phyloP scores from a whole-genome alignment of 2,113 vertebrate genomes.

The Embiotoca jacksoni region DNA sequence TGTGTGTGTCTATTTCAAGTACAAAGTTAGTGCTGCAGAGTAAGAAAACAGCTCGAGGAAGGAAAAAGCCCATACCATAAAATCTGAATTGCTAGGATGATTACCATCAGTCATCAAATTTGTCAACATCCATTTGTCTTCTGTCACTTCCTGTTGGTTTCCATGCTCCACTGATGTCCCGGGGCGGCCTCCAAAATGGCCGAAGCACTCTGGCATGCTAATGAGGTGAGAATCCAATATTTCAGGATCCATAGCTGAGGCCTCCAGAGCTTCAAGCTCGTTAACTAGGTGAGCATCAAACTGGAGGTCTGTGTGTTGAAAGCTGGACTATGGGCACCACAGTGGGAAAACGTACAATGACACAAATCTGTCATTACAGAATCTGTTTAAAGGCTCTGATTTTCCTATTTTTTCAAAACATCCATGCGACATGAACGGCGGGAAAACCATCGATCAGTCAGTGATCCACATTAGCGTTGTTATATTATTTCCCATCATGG shows the following conservation, averaged over 20 bases:
- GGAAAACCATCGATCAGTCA: no score
- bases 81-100: slow-evolving; percentile 29
- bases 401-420: no score
- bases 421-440: no score
- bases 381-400: no score
- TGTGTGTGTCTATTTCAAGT: background rate
- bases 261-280: slow-evolving; percentile 17
- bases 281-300: slow-evolving; percentile 33
- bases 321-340: background rate
- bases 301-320: background rate
- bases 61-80: slow-evolving; percentile 1
- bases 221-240: slow-evolving; percentile 58
- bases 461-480: no score
- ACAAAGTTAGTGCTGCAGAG: background rate
- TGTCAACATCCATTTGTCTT: slow-evolving; percentile 41
- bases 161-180: slow-evolving; percentile 11
- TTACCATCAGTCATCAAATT: slow-evolving; percentile 30
- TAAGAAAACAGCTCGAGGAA: slow-evolving; percentile 1
- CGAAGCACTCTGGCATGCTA: slow-evolving; percentile 28
- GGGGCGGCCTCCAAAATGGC: slow-evolving; percentile 16
- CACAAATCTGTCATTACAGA: background rate
- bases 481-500: no score
- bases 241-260: slow-evolving; percentile 36
- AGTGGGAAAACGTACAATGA: background rate
- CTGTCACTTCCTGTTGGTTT: slow-evolving; percentile 41